Evolutionary conservation across 2,113 vertebrate genomes (phyloP), one percentile per base, ranked within the genome.

Genomic region (Mus spicilegus): DNA sequence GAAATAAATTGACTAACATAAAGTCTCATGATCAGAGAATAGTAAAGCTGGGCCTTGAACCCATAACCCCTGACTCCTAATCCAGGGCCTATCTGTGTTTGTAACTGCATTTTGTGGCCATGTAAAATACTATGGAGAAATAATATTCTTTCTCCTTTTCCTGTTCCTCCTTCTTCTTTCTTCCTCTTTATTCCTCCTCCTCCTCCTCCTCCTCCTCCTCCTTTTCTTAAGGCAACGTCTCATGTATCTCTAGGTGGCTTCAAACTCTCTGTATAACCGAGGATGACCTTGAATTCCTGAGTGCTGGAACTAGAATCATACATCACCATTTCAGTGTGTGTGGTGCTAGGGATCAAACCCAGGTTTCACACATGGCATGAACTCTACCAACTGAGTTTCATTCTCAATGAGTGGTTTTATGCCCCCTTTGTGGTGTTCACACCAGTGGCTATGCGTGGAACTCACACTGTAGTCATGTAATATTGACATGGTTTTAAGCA

Each of bases 401-500:
- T 49, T 22, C 65, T 54, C 33, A 36, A 0, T 19, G 9, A 33
- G 51, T 86, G 82, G 24, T 13, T 33, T 20, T 46, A 4, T 42
- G 82, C 10, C 39, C 82, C 82, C 61, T 63, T 84, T 3, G 12
- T 16, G 24, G n/a, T 30, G n/a, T 63, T 63, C 39, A 5, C 67
- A 33, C 42, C 24, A 49, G 22, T 75, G 81, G 69, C 30, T 90
- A 87, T 84, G 85, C 63, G 3, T 75, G 36, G 5, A 39, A 1
- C 69, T 92, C 76, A 76, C 87, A 92, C 20, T 85, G 3, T 87
- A 56, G 10, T 72, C 65, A 28, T 56, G 30, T 78, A 14, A 72
- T 72, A 39, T 93, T 91, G 19, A 73, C 39, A 72, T 36, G 67
- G 85, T n/a, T 86, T 72, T 91, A 87, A 94, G 16, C 30, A 61